Evolutionary conservation across 1,140 invertebrate species (phyloP), one percentile per base, ranked within the genome.

Genomic region (Popillia japonica): DNA sequence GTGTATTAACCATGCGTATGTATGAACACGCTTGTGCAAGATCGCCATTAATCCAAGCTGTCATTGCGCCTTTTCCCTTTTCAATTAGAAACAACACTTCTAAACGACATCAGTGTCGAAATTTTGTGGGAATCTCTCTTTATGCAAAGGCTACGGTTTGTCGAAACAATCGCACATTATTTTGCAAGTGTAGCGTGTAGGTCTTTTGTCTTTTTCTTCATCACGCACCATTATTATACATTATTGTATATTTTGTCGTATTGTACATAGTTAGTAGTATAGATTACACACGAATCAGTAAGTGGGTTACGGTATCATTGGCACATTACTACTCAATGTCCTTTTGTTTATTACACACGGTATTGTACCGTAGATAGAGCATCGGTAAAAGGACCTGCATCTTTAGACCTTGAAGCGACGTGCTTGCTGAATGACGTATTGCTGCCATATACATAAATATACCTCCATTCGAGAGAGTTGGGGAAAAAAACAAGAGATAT

Each of bases 261-360:
- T 34, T 34, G 27, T 34, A 34, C 2, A 2, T 34, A 34, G 27
- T 55, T 55, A 17, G 48, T 55, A 55, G 48, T 55, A 17, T 17
- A 17, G 48, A 55, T 55, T 55, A 55, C 48, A 55, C 48, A 17
- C 48, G 48, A 55, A 55, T n/a, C 44, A n/a, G 48, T 55, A 55
- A 55, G 48, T 55, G 48, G 48, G 48, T 55, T 55, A 55, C 48
- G 48, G 48, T 55, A 55, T 55, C 48, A 55, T 55, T 55, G 48
- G 48, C 48, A 17, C 48, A 55, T 55, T 55, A 17, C 48, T 55
- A 55, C 48, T 55, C 48, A 55, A 55, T 55, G 48, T 55, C 48
- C 27, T 55, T 55, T 55, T 55, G 48, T 55, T 17, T 55, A 55
- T 55, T 55, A 55, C 14, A n/a, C 11, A 2, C 48, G 3, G n/a